phyloP scores from a whole-genome alignment of 35 echinoderm and acorn worm genomes.

The Patiria miniata region DNA sequence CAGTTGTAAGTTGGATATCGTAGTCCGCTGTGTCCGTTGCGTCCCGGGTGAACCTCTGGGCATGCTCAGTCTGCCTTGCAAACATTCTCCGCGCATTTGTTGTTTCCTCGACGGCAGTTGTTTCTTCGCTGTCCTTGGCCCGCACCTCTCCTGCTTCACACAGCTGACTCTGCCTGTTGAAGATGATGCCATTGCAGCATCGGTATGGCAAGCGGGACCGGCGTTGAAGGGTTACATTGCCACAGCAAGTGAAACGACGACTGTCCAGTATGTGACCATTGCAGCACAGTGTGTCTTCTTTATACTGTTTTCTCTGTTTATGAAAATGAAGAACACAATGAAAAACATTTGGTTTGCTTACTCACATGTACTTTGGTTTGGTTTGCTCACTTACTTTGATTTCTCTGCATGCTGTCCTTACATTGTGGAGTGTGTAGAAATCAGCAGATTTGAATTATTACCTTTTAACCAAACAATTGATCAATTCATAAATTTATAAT shows the following conservation, averaged over 20 bases:
- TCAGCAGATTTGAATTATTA: too few species aligned
- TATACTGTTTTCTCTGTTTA: neutral
- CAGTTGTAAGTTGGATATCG: neutral
- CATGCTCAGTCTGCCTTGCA: constrained; percentile 18
- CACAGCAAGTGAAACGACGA: constrained; percentile 14
- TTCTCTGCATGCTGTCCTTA: too few species aligned
- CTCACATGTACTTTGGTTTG: too few species aligned
- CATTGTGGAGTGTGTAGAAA: too few species aligned
- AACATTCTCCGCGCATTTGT: neutral
- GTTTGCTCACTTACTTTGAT: too few species aligned
- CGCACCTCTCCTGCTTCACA: neutral
- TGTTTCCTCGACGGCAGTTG: neutral
- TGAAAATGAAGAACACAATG: neutral
- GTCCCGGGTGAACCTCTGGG: neutral
- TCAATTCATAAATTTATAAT: too few species aligned
- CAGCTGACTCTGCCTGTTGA: neutral
- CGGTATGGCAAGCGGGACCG: neutral
- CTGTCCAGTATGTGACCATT: neutral
- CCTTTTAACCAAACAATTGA: too few species aligned
- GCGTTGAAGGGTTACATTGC: neutral
- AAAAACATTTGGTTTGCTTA: neutral
- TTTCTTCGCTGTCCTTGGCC: neutral
- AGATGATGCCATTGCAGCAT: constrained; percentile 30
- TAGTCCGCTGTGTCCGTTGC: neutral
- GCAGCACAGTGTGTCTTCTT: constrained; percentile 3